Evolutionary conservation across 2,113 vertebrate genomes (phyloP), one percentile per base, ranked within the genome.

Genomic region (Aix galericulata): DNA sequence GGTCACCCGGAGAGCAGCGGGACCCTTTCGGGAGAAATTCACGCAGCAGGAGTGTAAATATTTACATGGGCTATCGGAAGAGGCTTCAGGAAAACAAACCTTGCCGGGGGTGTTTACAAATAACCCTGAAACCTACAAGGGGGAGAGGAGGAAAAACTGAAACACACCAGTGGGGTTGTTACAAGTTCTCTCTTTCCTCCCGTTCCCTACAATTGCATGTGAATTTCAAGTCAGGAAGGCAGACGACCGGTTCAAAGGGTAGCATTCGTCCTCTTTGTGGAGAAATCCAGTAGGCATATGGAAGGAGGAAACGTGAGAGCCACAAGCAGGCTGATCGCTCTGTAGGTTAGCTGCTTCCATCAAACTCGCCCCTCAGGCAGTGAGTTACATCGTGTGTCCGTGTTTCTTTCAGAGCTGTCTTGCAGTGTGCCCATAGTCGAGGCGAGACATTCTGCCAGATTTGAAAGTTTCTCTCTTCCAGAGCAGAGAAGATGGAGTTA

Each of bases 201-300:
- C 4, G 20, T 3, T 3, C 1, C 3, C 25, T 34, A 0, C 9
- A 17, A 1, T 16, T 78, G 7, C 1, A 5, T 48, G 13, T 48
- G 4, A n/a, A 6, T 74, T 75, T 86, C 20, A 56, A 68, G 42
- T 17, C 69, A 32, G 50, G 64, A 55, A 36, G 13, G 36, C 68
- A 56, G 44, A 46, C 32, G 16, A n/a, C 11, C 1, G 1, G 2
- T 36, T 67, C 0, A 4, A 8, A 31, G 40, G 44, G 21, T 1
- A 31, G 23, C 12, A 20, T 48, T 75, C 5, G 4, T 42, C 12
- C 25, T 58, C 58, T 44, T 32, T 38, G 26, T 81, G 55, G 20
- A 50, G 36, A 67, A 64, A 44, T 42, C 7, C 26, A 8, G 14
- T 27, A 25, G 3, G 2, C 0, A 0, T n/a, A 63, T 71, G 11